phyloP scores from a whole-genome alignment of 2,797 vertebrate species.

The Coreius guichenoti region DNA sequence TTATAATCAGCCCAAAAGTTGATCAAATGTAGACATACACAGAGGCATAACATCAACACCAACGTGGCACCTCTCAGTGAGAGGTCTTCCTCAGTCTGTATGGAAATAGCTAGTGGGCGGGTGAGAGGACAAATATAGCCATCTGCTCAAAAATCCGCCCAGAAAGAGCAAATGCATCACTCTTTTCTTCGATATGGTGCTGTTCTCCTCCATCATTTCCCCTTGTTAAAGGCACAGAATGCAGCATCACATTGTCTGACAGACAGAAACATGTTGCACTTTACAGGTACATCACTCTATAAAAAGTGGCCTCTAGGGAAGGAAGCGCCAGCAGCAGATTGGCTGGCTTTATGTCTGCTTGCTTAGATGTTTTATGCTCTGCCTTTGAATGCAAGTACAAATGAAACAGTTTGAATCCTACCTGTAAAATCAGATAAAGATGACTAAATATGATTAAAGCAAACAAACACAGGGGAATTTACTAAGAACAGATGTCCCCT shows the following conservation, averaged over 20 bases:
- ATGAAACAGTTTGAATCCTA: slow-evolving; percentile 14
- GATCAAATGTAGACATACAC: not conserved
- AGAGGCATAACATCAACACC: slow-evolving; percentile 25
- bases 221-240: slow-evolving; percentile 31
- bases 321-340: slow-evolving; percentile 14
- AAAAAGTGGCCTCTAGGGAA: slow-evolving; percentile 37
- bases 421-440: not conserved
- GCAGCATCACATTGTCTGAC: slow-evolving; percentile 36
- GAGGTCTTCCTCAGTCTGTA: slow-evolving; percentile 61
- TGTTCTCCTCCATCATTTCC: slow-evolving; percentile 18
- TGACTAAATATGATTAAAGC: not conserved
- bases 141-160: slow-evolving; percentile 34
- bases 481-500: not conserved
- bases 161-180: slow-evolving; percentile 34
- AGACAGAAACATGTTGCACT: slow-evolving; percentile 40
- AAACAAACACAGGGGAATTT: not conserved
- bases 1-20: not conserved
- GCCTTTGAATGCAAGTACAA: not conserved
- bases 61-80: slow-evolving; percentile 66
- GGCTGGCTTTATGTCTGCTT: slow-evolving; percentile 60
- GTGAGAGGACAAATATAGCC: slow-evolving; percentile 62
- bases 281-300: slow-evolving; percentile 28
- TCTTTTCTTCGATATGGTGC: not conserved
- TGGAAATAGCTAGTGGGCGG: slow-evolving; percentile 67
- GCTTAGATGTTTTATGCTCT: slow-evolving; percentile 30